Percentiles rank a stretch among this genome's conserved stretches.
phyloP scores from a whole-genome alignment of 2,888 invertebrate species.

The Vandiemenella viatica region DNA sequence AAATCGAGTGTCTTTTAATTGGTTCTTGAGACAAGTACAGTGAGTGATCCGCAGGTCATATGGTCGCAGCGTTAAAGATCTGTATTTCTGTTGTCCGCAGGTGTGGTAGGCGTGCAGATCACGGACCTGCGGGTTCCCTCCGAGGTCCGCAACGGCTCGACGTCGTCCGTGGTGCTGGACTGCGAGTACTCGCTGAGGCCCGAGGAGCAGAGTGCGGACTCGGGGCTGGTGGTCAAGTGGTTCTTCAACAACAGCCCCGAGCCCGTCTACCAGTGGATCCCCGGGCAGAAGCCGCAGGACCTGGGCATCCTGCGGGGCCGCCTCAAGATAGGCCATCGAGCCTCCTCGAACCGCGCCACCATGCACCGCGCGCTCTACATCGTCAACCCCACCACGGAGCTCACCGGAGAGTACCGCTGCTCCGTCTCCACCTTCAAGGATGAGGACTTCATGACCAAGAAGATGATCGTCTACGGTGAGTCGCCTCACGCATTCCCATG shows the following conservation, averaged over 20 bases:
- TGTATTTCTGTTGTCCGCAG: slow-evolving; percentile 25
- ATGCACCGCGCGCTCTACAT: slow-evolving; percentile 57
- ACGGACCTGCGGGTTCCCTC: slow-evolving; percentile 43
- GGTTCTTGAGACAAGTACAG: too few species aligned
- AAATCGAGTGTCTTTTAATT: too few species aligned
- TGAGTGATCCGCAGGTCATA: too few species aligned
- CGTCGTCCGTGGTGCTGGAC: slow-evolving; percentile 46
- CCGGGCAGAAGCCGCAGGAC: slow-evolving; percentile 48
- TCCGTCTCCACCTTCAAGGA: slow-evolving; percentile 51
- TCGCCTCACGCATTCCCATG: slow-evolving; percentile 16
- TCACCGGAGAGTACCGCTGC: slow-evolving; percentile 59
- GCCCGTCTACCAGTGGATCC: slow-evolving; percentile 70
- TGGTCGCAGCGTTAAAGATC: too few species aligned
- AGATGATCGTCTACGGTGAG: slow-evolving; percentile 53
- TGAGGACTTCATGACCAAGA: slow-evolving; percentile 46
- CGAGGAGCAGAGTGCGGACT: slow-evolving; percentile 33
- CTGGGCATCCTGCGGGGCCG: slow-evolving; percentile 39
- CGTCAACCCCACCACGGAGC: slow-evolving; percentile 47
- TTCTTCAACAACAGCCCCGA: slow-evolving; percentile 47
- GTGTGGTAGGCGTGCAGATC: slow-evolving; percentile 41
- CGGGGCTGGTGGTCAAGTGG: slow-evolving; percentile 62
- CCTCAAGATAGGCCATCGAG: slow-evolving; percentile 47
- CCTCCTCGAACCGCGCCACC: slow-evolving; percentile 48
- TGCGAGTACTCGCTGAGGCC: slow-evolving; percentile 50
- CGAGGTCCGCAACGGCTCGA: slow-evolving; percentile 40